These are phyloP conservation scores for Hylomyscus alleni DNA, from an alignment of 2,797 vertebrate genomes.

Conservation along the genomic window DNA sequence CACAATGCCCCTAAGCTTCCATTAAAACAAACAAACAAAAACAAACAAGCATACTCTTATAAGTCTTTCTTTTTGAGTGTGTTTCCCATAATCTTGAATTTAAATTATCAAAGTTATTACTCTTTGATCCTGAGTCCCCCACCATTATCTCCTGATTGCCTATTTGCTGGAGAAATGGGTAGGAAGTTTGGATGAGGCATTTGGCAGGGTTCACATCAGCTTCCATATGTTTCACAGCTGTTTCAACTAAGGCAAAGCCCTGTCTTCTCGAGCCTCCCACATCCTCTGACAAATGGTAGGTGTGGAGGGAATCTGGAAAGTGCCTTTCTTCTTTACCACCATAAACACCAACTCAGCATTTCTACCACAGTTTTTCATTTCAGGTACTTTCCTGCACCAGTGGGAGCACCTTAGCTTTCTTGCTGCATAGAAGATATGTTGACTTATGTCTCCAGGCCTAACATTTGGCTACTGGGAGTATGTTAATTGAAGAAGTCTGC, in stretches of 20 bases:
- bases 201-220: conserved; percentile 87
- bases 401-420: conserved; percentile 24
- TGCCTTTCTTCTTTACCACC: conserved; percentile 79
- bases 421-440: conserved; percentile 76
- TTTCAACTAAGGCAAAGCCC: conserved; percentile 86
- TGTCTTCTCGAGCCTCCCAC: conserved; percentile 85
- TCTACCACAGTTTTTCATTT: conserved; percentile 78
- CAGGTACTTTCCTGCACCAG: conserved; percentile 63
- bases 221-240: conserved; percentile 91
- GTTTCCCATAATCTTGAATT: conserved; percentile 47
- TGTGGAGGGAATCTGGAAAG: conserved; percentile 83
- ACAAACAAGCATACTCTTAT: neutral
- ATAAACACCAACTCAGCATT: conserved; percentile 86
- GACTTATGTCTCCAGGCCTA: conserved; percentile 83
- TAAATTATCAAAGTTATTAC: conserved; percentile 50
- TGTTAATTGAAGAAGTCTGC: conserved; percentile 85
- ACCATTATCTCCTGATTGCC: conserved; percentile 81
- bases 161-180: conserved; percentile 89
- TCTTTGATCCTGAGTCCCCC: conserved; percentile 79
- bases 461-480: conserved; percentile 85
- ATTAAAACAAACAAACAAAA: neutral
- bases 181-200: conserved; percentile 85
- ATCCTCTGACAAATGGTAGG: conserved; percentile 89
- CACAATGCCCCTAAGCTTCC: neutral
- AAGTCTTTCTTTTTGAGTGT: conserved; percentile 67